Percentiles rank a stretch among this genome's conserved stretches.
phyloP scores from a whole-genome alignment of 2,888 invertebrate species.

The Ectemnius cavifrons region DNA sequence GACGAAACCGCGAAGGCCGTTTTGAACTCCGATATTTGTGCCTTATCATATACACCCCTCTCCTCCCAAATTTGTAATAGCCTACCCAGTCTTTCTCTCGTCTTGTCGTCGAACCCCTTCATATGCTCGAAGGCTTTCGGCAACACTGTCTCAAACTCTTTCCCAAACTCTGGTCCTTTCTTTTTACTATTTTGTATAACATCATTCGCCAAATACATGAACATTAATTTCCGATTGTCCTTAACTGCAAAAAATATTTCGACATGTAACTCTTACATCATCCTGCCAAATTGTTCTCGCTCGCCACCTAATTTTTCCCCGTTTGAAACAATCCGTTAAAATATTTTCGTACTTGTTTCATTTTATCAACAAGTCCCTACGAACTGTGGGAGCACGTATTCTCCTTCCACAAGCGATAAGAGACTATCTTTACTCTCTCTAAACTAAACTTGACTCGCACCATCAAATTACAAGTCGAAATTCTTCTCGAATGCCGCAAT shows the following conservation, averaged over 20 bases:
- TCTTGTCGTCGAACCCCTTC: conserved; percentile 88
- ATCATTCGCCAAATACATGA: conserved; percentile 99
- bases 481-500: no score
- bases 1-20: conserved; percentile 78
- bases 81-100: conserved; percentile 88
- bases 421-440: no score
- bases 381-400: no score
- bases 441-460: no score
- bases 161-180: conserved; percentile 96
- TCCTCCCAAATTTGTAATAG: conserved; percentile 96
- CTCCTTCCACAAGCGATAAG: no score
- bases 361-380: no score
- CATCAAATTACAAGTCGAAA: no score
- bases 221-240: conserved; percentile 91
- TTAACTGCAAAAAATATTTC: conserved; percentile 83
- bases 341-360: no score
- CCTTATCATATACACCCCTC: conserved; percentile 90
- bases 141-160: conserved; percentile 90
- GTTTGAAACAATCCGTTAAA: no score
- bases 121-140: conserved; percentile 92
- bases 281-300: no score
- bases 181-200: conserved; percentile 99
- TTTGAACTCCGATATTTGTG: conserved; percentile 89
- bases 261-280: neutral
- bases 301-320: no score